Percentiles rank a stretch among this genome's conserved stretches.
phyloP scores from a whole-genome alignment of 2,797 vertebrate species.

The Hydrophis major region DNA sequence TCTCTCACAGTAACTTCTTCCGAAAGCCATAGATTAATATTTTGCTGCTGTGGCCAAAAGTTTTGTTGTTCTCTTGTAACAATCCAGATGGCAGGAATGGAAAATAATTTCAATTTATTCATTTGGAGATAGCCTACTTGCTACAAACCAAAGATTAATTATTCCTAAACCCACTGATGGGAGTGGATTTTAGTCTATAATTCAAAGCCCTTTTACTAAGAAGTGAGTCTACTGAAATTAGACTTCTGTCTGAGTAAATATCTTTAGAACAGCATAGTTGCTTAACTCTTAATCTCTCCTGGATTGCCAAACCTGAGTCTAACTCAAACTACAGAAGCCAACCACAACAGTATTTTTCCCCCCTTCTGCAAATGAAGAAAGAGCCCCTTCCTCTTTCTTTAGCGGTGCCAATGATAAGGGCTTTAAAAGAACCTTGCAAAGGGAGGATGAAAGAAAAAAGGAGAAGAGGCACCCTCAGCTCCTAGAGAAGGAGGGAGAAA shows the following conservation, averaged over 20 bases:
- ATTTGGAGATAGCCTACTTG: neutral
- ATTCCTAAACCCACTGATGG: neutral
- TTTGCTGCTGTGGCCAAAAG: neutral
- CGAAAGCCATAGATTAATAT: neutral
- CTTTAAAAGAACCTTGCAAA: conserved; percentile 44
- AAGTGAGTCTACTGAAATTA: neutral
- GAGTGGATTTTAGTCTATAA: neutral
- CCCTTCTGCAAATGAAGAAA: rapidly evolving
- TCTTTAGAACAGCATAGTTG: no score
- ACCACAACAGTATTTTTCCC: rapidly evolving
- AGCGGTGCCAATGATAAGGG: conserved; percentile 5
- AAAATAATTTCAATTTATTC: neutral
- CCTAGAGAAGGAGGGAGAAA: conserved; percentile 46
- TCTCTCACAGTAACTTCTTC: neutral
- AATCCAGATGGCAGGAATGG: neutral
- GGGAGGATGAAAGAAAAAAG: conserved; percentile 4
- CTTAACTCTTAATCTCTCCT: neutral
- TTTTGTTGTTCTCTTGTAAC: neutral
- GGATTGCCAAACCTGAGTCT: neutral
- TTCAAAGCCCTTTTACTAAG: neutral
- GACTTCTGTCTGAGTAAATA: neutral
- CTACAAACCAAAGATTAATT: neutral
- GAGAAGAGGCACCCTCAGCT: conserved; percentile 43
- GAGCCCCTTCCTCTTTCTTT: neutral
- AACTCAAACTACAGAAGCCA: neutral